These are phyloP conservation scores for Amyelois transitella DNA, from an alignment of 1,140 invertebrate genomes.

Conservation along the genomic window DNA sequence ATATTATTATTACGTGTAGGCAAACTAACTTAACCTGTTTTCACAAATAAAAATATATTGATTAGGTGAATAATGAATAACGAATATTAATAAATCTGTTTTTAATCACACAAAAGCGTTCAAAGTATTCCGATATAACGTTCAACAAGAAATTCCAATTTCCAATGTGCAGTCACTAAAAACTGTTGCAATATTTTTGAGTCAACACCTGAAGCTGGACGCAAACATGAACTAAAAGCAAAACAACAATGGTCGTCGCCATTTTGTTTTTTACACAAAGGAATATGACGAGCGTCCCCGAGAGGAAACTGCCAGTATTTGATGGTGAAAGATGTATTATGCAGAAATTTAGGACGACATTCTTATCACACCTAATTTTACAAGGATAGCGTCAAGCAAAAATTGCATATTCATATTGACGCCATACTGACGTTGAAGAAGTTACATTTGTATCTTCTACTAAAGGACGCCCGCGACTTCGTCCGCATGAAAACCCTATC, in stretches of 20 bases:
- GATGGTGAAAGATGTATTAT: neutral
- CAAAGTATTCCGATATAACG: neutral
- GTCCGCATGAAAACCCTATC: too few relatives aligned
- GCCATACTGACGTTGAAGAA: too few relatives aligned
- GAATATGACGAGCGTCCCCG: constrained; percentile 7
- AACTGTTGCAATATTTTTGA: constrained; percentile 26
- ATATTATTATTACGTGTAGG: too few relatives aligned
- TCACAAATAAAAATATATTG: neutral
- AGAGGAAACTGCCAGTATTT: neutral
- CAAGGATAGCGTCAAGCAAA: too few relatives aligned
- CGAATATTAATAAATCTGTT: neutral
- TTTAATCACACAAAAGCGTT: neutral
- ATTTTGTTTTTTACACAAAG: constrained; percentile 12
- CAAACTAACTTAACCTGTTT: too few relatives aligned
- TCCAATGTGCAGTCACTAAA: constrained; percentile 21
- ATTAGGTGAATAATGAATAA: neutral
- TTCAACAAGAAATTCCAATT: constrained; percentile 13
- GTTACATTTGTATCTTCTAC: too few relatives aligned
- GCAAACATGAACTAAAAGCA: constrained; percentile 19
- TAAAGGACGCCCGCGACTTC: too few relatives aligned
- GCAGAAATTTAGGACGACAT: neutral
- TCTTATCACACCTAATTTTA: too few relatives aligned
- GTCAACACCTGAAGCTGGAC: constrained; percentile 19
- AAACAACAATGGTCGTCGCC: constrained; percentile 10
- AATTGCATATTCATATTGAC: too few relatives aligned